A percentile compares a stretch with the other conserved stretches of the same genome.
Evolutionary conservation across 1,140 invertebrate species (phyloP).

Genomic region (Rhopalosiphum maidis): DNA sequence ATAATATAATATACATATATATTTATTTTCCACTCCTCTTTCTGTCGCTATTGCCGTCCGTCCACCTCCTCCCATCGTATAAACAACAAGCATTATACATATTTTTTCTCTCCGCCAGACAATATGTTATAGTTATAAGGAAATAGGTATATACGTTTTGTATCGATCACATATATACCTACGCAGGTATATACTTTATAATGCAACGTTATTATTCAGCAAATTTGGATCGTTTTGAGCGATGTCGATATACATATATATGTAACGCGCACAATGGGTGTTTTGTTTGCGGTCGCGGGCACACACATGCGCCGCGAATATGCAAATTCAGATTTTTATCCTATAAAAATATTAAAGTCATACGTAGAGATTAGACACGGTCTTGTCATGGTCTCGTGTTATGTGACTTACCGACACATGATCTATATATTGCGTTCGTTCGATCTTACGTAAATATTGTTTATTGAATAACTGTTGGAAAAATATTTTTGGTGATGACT

Average conservation of each 20-base stretch:
- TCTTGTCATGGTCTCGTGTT: constrained; percentile 19
- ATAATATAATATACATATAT: not conserved
- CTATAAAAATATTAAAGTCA: not conserved
- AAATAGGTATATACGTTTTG: not conserved
- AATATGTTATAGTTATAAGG: not conserved
- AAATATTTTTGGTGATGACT: not conserved
- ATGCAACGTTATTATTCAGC: constrained; percentile 47
- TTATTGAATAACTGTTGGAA: not conserved
- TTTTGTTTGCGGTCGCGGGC: not conserved
- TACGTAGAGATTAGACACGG: constrained; percentile 24
- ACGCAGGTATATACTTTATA: not conserved
- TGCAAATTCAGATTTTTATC: constrained; percentile 31
- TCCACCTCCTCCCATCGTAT: not conserved
- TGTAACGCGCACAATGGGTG: not conserved
- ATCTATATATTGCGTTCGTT: constrained; percentile 1
- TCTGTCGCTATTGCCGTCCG: not conserved
- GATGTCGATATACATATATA: not conserved
- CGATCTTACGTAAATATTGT: not conserved
- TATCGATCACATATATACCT: not conserved
- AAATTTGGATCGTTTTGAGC: constrained; percentile 20
- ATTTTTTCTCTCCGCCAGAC: not conserved
- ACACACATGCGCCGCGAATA: not conserved
- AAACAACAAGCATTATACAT: not conserved
- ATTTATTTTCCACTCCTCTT: not conserved
- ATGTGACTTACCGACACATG: constrained; percentile 27